A percentile compares a stretch with the other conserved stretches of the same genome.
Evolutionary conservation across 2,113 vertebrate genomes (phyloP).

Genomic region (Ochotona princeps): DNA sequence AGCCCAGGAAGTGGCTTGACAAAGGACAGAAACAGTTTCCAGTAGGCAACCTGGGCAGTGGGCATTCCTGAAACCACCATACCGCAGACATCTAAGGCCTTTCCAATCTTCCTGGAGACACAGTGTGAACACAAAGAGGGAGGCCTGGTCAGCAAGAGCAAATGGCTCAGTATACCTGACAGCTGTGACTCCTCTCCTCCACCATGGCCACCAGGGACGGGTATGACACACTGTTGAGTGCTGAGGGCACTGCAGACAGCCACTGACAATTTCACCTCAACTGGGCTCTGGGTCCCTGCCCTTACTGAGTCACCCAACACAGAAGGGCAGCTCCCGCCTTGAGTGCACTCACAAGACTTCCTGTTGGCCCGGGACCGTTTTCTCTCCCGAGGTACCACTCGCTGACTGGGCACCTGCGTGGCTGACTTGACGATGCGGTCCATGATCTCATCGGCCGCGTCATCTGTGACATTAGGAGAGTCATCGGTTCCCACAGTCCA

Average conservation of each 20-base stretch:
- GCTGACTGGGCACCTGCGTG: conserved; percentile 95
- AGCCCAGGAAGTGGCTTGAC: neutral
- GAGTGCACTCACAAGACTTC: conserved; percentile 93
- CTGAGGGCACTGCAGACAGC: neutral
- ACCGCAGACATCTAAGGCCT: neutral
- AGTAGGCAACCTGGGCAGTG: neutral
- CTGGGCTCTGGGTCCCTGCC: neutral
- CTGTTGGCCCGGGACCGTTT: conserved; percentile 95
- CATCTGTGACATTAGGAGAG: conserved; percentile 90
- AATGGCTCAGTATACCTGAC: too few species aligned
- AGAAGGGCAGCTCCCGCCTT: neutral
- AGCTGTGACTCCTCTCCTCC: neutral
- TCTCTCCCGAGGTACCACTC: conserved; percentile 93
- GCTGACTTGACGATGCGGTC: conserved; percentile 97
- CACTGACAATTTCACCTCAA: neutral
- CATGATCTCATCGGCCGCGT: conserved; percentile 98
- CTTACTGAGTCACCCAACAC: neutral
- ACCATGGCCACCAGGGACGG: accelerated
- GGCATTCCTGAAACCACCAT: neutral
- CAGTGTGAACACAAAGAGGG: neutral
- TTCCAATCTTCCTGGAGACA: neutral
- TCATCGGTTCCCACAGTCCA: conserved; percentile 92
- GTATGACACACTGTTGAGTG: neutral
- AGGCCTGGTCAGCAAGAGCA: neutral
- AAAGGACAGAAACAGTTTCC: neutral